A percentile compares a stretch with the other conserved stretches of the same genome.
Evolutionary conservation across 2,113 vertebrate species (phyloP).

Genomic region (Xiphophorus hellerii): DNA sequence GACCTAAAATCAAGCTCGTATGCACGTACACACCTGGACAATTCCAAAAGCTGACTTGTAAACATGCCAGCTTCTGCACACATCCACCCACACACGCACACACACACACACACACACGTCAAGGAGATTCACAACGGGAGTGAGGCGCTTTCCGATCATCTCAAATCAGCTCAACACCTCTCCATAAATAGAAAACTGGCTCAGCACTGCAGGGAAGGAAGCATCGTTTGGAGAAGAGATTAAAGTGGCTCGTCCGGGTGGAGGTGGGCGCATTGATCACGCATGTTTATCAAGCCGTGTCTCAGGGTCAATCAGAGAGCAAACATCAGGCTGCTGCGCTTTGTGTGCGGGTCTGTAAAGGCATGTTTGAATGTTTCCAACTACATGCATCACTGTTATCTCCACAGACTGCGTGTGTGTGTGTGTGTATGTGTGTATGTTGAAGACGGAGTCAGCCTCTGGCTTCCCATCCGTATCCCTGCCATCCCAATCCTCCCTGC

Average conservation of each 20-base stretch:
- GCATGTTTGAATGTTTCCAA: slow-evolving; percentile 31
- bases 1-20: slow-evolving; percentile 17
- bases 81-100: neutral
- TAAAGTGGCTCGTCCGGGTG: slow-evolving; percentile 50
- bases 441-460: slow-evolving; percentile 42
- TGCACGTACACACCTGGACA: slow-evolving; percentile 6
- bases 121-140: slow-evolving; percentile 59
- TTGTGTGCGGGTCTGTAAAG: neutral
- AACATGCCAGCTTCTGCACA: slow-evolving; percentile 6
- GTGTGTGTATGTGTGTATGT: slow-evolving; percentile 2
- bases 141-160: slow-evolving; percentile 65
- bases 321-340: slow-evolving; percentile 3
- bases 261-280: slow-evolving; percentile 17
- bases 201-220: slow-evolving; percentile 67
- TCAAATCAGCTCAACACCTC: slow-evolving; percentile 73
- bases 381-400: slow-evolving; percentile 31
- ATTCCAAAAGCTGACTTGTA: neutral
- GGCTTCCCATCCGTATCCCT: slow-evolving; percentile 55
- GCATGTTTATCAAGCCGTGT: slow-evolving; percentile 23
- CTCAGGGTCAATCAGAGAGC: slow-evolving; percentile 31
- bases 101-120: neutral
- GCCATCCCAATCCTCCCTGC: slow-evolving; percentile 4
- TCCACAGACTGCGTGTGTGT: slow-evolving; percentile 15
- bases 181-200: slow-evolving; percentile 74
- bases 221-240: slow-evolving; percentile 74